Evolutionary conservation across 1,140 invertebrate genomes (phyloP), one percentile per base, ranked within the genome.

Genomic region (Chrysopa pallens): DNA sequence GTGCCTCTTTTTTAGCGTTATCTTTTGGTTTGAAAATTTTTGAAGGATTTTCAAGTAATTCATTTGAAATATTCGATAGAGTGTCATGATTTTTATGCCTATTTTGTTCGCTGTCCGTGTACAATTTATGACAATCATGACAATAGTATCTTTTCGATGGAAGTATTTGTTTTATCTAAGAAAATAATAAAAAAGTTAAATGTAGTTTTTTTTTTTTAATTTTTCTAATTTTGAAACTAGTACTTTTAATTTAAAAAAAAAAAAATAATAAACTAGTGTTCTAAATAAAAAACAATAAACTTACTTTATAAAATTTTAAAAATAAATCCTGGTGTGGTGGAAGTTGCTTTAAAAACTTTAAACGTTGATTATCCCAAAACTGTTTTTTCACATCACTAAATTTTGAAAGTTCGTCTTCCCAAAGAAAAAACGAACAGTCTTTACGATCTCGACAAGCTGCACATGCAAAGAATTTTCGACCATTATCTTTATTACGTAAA

Each of bases 361-460:
- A 63, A 31, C 55, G 66, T 42, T 72, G 54, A 29, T 52, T 52
- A 43, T 68, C 60, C 60, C 69, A 72, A 35, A 61, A 59, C 45
- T 60, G 52, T 36, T 67, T 58, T 49, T 63, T 62, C 48, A 45
- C 54, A 70, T 68, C 35, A 59, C 61, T 29, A 61, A 45, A 38
- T 46, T 51, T 53, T 13, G 46, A 33, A 53, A 63, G 59, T 42
- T 74, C 63, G 35, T 68, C 67, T 52, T 73, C 62, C 37, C 70
- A 64, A 11, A 76, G 59, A 48, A 71, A 74, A 56, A 84, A 78
- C 5, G 66, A 63, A 52, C 84, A 90, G 1, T 76, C 60, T 54
- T 84, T 85, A 47, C 69, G 58, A 52, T 84, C 76, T 44, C 85
- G 69, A 52, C 77, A 84, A 3, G 81, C 82, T 2, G 87, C 76